Base-by-base conservation (phyloP, 2,797 vertebrate species). In the Chelonia mydas region DNA sequence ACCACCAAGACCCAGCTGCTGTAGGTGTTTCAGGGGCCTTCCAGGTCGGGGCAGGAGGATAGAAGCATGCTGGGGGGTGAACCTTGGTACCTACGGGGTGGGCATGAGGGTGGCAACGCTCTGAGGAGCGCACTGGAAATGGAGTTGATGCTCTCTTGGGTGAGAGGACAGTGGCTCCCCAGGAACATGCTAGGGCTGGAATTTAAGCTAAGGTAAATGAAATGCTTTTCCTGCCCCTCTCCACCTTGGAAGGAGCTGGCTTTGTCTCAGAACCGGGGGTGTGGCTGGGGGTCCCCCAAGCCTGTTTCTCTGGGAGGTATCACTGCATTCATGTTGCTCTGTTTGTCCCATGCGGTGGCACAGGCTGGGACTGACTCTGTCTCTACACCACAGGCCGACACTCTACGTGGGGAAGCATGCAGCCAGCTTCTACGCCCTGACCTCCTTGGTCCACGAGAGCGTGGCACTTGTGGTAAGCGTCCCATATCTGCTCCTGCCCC, bases 361-460 rank as follows among this genome's bases (percentile, higher is more conserved):
- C 25, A 11, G 53, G 23, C 53, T 28, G 7, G 25, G 25, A 11
- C 51, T 88, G 87, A 94, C 1, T 2, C 28, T 4, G 41, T 68
- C 77, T 92, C 65, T 83, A 47, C 33, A 37, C 49, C 7, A 15
- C 94, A 99, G 99, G 95, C 99, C 99, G 3, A 99, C 99, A 0
- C 98, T 99, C 45, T 99, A 99, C 0, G 99, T 99, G 17, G 99
- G 99, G 45, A 99, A 99, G 95, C 89, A 99, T 3, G 97, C 99
- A 0, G 96, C 98, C 74, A 98, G 99, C 84, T 99, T 99, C 92
- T 99, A 99, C 0, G 99, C 99, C 37, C 98, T 99, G 47, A 98
- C 98, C 5, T 99, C 99, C 0, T 98, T 99, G 89, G 99, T 99
- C 57, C 99, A 99, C 5, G 93, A 98, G 23, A 99, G 99, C 7